A percentile compares a stretch with the other conserved stretches of the same genome.
Conservation (phyloP, 2,888 invertebrate genomes). For the Drosophila cognata region DNA sequence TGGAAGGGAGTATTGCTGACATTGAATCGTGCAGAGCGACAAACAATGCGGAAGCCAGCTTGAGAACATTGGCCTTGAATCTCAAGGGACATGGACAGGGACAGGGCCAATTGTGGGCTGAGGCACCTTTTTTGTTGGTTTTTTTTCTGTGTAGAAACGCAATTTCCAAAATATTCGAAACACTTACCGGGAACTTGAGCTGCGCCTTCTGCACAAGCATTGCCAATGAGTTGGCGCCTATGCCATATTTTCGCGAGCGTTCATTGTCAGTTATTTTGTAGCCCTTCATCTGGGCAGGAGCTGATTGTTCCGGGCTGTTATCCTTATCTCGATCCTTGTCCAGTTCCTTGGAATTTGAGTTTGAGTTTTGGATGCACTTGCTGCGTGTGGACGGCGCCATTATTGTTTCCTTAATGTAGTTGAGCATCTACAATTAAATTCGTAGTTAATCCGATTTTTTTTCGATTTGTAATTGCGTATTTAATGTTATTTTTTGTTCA, state of each 20-base stretch:
- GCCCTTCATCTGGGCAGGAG: constrained; percentile 75
- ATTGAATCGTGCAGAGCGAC: constrained; percentile 68
- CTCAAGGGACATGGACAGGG: constrained; percentile 50
- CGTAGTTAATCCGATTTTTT: background rate
- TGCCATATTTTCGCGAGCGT: constrained; percentile 82
- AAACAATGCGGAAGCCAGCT: constrained; percentile 63
- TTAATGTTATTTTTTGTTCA: constrained; percentile 25
- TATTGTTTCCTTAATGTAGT: constrained; percentile 69
- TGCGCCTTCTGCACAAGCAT: constrained; percentile 82
- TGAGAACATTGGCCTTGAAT: constrained; percentile 73
- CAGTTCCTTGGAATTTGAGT: constrained; percentile 10
- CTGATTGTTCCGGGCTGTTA: constrained; percentile 8
- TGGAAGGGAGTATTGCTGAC: constrained; percentile 51
- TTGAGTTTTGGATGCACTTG: constrained; percentile 21
- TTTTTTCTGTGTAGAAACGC: constrained; percentile 34
- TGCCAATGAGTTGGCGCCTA: constrained; percentile 83
- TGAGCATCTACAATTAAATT: constrained; percentile 53
- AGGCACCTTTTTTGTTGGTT: constrained; percentile 4
- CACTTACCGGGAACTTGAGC: constrained; percentile 84
- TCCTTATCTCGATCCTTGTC: constrained; percentile 47
- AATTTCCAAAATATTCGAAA: constrained; percentile 40
- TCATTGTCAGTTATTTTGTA: constrained; percentile 84
- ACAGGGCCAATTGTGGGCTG: constrained; percentile 22
- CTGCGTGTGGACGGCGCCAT: constrained; percentile 72
- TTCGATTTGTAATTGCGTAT: background rate